These are phyloP conservation scores for Bergia sp. DNA, from an alignment of 92 coral and sea anemone genomes.

Conservation along the genomic window DNA sequence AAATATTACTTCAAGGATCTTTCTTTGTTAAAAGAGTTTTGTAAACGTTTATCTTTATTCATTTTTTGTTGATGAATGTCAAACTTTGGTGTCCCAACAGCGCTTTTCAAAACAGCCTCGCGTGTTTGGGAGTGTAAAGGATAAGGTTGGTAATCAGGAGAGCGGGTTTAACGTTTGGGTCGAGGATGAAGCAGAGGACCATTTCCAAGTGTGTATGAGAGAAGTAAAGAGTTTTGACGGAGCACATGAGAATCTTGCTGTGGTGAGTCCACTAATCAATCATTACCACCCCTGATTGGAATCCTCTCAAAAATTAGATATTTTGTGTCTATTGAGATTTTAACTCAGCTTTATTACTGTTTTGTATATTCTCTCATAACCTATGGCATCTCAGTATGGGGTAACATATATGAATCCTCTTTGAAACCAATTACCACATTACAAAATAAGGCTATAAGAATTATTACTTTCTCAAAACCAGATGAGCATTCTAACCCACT, in stretches of 20 bases:
- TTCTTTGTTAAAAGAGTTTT: neutral
- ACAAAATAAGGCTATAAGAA: no score
- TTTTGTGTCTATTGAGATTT: no score
- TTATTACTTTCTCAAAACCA: no score
- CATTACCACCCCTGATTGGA: no score
- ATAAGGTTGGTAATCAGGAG: neutral
- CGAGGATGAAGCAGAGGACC: constrained; percentile 20
- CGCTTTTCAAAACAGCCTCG: constrained; percentile 36
- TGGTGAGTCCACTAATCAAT: neutral
- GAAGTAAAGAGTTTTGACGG: constrained; percentile 32
- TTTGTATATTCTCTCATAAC: no score
- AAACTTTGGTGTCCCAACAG: neutral
- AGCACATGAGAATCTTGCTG: constrained; percentile 28
- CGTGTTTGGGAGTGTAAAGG: constrained; percentile 30
- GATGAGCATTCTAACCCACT: no score
- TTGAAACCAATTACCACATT: no score
- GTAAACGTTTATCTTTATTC: neutral
- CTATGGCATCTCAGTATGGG: no score
- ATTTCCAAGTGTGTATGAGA: constrained; percentile 11
- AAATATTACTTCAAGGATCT: neutral
- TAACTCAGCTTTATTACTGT: no score
- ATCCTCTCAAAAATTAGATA: no score
- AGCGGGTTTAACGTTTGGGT: constrained; percentile 14
- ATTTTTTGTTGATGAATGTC: neutral
- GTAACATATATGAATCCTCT: no score